Evolutionary conservation across 2,797 vertebrate species (phyloP), one percentile per base, ranked within the genome.

Genomic region (Coendou prehensilis): DNA sequence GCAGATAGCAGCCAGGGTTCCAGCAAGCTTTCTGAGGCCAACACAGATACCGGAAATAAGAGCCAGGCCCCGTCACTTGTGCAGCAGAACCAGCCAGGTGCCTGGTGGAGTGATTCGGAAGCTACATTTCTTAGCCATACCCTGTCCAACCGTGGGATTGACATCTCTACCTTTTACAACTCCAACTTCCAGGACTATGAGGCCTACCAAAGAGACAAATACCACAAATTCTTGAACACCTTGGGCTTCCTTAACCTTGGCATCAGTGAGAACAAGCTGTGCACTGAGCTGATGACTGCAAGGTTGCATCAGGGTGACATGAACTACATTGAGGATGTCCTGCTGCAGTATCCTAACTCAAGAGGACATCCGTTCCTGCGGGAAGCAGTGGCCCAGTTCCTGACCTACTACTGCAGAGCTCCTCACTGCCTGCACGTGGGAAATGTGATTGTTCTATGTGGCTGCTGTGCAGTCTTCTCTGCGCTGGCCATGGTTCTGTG

Each of bases 231-330:
- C 45, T 98, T 98, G 95, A 99, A 99, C 97, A 98, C 99, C 41
- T 98, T 98, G 11, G 99, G 99, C 63, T 98, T 99, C 93, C 98
- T 99, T 98, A 99, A 99, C 98, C 98, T 99, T 96, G 99, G 99
- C 61, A 99, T 99, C 92, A 99, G 99, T 97, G 99, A 99, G 98
- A 99, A 99, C 98, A 99, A 99, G 97, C 99, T 99, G 22, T 99
- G 99, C 98, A 98, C 98, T 95, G 99, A 99, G 97, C 98, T 99
- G 95, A 98, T 99, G 88, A 98, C 98, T 37, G 98, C 99, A 91
- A 98, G 99, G 99, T 97, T 99, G 98, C 99, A 98, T n/a, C 99
- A 98, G 97, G 95, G 98, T 1, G 99, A 99, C 97, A 99, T 99
- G 99, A 98, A 99, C 3, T 61, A 98, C 54, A 82, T 99, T 3